phyloP scores from a whole-genome alignment of 2,797 vertebrate species.

The Gymnothorax reevesii region DNA sequence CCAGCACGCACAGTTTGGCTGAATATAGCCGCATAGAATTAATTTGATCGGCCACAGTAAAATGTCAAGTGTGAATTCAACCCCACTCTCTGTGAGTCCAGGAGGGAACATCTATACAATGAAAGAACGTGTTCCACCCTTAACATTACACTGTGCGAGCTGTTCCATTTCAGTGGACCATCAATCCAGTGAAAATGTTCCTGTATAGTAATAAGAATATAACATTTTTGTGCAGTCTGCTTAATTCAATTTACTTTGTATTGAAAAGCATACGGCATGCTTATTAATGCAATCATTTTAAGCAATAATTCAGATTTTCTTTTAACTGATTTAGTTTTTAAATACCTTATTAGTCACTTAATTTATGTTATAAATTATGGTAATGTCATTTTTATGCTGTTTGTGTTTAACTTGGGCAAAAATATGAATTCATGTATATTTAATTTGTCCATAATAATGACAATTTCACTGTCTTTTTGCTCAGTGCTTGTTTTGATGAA shows the following conservation, averaged over 20 bases:
- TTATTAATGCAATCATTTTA: neutral
- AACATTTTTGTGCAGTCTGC: neutral
- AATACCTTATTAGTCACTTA: neutral
- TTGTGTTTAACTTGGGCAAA: neutral
- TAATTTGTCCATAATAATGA: neutral
- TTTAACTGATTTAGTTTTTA: neutral
- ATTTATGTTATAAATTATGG: no score
- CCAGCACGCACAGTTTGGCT: neutral
- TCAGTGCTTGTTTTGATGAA: neutral
- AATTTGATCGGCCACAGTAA: neutral
- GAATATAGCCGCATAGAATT: neutral
- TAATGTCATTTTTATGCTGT: neutral
- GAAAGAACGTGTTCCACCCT: no score
- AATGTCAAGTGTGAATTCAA: neutral
- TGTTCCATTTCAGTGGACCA: neutral
- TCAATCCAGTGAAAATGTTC: neutral
- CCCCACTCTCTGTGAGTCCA: neutral
- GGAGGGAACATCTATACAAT: neutral
- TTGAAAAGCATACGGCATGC: neutral
- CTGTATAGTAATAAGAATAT: neutral
- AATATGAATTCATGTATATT: neutral
- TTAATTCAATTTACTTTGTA: neutral
- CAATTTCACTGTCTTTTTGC: neutral
- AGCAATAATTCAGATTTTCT: neutral
- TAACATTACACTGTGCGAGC: neutral